A percentile compares a stretch with the other conserved stretches of the same genome.
These are phyloP conservation scores for Anabacerthia variegaticeps DNA, from an alignment of 2,797 vertebrate species.

Conservation along the genomic window DNA sequence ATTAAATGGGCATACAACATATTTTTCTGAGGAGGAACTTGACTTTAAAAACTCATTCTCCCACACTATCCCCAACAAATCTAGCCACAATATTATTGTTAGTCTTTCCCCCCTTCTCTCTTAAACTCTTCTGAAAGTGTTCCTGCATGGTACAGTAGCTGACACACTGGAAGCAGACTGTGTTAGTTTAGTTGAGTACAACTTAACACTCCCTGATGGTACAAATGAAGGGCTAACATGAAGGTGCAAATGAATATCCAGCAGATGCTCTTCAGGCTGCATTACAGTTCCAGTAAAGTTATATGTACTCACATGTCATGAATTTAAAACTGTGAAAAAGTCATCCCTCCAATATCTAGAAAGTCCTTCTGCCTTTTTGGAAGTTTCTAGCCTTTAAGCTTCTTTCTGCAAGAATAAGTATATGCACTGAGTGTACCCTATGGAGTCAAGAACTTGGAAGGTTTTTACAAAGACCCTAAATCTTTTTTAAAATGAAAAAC, in stretches of 20 bases:
- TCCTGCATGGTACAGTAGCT: background rate
- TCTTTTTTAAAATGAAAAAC: conserved; percentile 13
- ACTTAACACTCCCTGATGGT: background rate
- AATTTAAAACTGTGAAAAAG: background rate
- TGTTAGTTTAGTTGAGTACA: background rate
- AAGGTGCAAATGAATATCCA: background rate
- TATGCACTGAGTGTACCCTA: background rate
- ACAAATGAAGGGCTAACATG: background rate
- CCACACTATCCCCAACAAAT: background rate
- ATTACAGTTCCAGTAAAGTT: background rate
- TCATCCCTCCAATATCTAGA: background rate
- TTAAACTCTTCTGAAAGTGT: background rate
- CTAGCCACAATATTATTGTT: background rate
- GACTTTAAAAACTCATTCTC: background rate
- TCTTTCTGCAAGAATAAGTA: background rate
- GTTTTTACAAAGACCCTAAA: background rate
- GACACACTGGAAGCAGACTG: background rate
- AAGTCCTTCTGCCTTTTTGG: background rate
- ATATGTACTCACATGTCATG: background rate
- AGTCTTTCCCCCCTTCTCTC: background rate
- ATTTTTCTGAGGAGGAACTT: background rate
- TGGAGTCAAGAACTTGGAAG: conserved; percentile 14
- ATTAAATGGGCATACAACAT: background rate
- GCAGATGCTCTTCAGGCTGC: background rate
- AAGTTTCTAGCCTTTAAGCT: conserved; percentile 6